Percentiles rank a stretch among this genome's conserved stretches.
Conservation (phyloP, 1,140 invertebrate genomes). For the Scaptomyza pallida region DNA sequence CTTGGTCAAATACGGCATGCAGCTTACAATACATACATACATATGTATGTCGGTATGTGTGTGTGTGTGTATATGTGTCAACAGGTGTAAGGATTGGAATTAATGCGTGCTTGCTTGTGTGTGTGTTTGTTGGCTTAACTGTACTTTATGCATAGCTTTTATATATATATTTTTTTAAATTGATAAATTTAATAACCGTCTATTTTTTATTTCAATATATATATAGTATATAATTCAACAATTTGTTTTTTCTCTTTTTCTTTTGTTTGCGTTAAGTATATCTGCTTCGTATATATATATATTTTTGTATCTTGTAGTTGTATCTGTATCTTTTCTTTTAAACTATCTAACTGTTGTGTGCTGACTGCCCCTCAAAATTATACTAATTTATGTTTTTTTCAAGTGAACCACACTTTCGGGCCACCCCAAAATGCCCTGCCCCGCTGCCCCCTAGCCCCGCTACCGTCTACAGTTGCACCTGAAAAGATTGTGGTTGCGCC, state of each 20-base stretch:
- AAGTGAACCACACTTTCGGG: slow-evolving; percentile 77
- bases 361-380: slow-evolving; percentile 45
- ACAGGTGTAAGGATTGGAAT: slow-evolving; percentile 41
- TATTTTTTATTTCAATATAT: slow-evolving; percentile 20
- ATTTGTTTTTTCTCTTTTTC: no score
- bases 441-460: slow-evolving; percentile 1
- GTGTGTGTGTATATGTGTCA: slow-evolving; percentile 14
- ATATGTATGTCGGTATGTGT: slow-evolving; percentile 23
- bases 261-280: slow-evolving; percentile 77
- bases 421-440: slow-evolving; percentile 13
- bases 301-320: slow-evolving; percentile 15
- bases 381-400: slow-evolving; percentile 74
- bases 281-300: neutral
- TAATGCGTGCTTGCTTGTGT: slow-evolving; percentile 21
- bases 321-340: slow-evolving; percentile 45
- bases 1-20: slow-evolving; percentile 67
- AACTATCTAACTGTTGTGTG: slow-evolving; percentile 34
- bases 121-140: slow-evolving; percentile 40
- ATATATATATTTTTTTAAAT: slow-evolving; percentile 53
- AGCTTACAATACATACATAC: slow-evolving; percentile 4
- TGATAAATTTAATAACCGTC: slow-evolving; percentile 28
- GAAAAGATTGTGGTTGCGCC: slow-evolving; percentile 86
- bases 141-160: slow-evolving; percentile 58
- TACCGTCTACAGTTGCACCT: slow-evolving; percentile 86
- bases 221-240: slow-evolving; percentile 57